phyloP scores from a whole-genome alignment of 2,113 vertebrate species.

The Phylloscopus trochiloides region DNA sequence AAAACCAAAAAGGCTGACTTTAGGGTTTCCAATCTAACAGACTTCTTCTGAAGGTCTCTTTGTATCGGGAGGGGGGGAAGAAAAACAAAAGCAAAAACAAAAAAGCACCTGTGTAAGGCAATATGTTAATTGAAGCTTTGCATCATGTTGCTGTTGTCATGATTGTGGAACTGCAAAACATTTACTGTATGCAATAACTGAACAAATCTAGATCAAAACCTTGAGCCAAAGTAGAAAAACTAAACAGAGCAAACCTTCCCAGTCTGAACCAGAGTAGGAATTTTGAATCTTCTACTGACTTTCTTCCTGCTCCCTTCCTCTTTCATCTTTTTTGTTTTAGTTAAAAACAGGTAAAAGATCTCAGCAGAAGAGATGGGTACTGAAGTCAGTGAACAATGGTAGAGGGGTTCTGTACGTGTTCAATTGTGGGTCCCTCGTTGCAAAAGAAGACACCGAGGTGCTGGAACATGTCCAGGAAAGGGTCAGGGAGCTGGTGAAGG shows the following conservation, averaged over 20 bases:
- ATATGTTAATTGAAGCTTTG: neutral
- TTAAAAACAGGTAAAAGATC: neutral
- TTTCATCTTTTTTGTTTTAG: neutral
- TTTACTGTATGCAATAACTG: neutral
- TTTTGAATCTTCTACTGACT: neutral
- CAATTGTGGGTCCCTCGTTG: neutral
- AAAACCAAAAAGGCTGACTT: neutral
- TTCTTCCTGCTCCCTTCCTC: neutral
- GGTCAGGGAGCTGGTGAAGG: rapidly evolving
- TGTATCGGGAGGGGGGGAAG: neutral
- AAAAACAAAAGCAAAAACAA: rapidly evolving
- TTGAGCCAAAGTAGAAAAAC: neutral
- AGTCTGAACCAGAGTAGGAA: neutral
- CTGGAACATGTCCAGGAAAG: neutral
- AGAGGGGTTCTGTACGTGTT: neutral
- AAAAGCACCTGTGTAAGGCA: neutral
- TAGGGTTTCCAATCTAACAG: neutral
- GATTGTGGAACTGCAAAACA: neutral
- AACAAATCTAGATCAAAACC: neutral
- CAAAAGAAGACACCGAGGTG: neutral
- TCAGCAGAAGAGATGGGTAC: neutral
- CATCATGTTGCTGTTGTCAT: neutral
- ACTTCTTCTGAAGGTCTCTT: neutral
- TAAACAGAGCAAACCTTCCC: neutral
- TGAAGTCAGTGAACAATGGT: neutral